A percentile compares a stretch with the other conserved stretches of the same genome.
phyloP scores from a whole-genome alignment of 2,797 vertebrate genomes.

The Pipistrellus pygmaeus region DNA sequence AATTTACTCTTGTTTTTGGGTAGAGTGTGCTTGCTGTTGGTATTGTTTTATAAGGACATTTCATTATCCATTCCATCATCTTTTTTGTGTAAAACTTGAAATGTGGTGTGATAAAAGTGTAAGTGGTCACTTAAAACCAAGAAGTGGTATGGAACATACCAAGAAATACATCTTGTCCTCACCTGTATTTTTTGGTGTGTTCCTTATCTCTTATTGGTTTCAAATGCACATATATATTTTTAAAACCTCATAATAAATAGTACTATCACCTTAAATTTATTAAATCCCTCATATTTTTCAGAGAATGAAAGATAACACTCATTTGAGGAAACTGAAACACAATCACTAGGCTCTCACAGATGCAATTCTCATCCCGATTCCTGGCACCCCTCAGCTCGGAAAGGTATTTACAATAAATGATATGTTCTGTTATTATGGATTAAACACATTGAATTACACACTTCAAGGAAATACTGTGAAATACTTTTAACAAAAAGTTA shows the following conservation, averaged over 20 bases:
- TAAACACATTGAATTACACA: neutral
- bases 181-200: neutral
- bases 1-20: constrained; percentile 32
- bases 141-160: neutral
- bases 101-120: neutral
- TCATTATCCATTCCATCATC: constrained; percentile 29
- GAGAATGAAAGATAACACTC: constrained; percentile 47
- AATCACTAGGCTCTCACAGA: constrained; percentile 24
- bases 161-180: neutral
- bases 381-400: neutral
- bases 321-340: constrained; percentile 27
- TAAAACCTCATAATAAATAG: constrained; percentile 25
- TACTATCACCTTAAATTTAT: neutral
- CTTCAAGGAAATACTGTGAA: constrained; percentile 42
- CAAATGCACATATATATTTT: neutral
- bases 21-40: neutral
- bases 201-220: neutral
- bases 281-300: constrained; percentile 53
- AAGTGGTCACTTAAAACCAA: neutral
- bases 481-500: constrained; percentile 24
- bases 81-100: constrained; percentile 16
- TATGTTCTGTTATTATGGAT: neutral
- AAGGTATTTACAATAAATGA: neutral
- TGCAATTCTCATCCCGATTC: neutral
- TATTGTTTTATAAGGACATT: constrained; percentile 35